Conservation (phyloP, 2,888 invertebrate genomes). For the Thecocarcelia acutangulata region DNA sequence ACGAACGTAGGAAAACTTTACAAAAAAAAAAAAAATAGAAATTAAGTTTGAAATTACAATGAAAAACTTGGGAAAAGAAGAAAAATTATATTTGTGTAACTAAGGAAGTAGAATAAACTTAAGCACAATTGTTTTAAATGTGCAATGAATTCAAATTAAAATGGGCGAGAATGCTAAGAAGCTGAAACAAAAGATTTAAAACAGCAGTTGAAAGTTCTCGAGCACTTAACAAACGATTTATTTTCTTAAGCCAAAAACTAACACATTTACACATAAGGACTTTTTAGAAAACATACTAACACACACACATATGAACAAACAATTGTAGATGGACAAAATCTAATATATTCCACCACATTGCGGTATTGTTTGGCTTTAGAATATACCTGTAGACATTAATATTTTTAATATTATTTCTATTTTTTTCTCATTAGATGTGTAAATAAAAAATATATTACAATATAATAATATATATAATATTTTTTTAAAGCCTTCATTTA, state of each 20-base stretch:
- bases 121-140: slow-evolving; percentile 63
- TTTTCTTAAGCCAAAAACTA: background rate
- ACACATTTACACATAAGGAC: too few relatives aligned
- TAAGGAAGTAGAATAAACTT: slow-evolving; percentile 54
- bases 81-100: slow-evolving; percentile 20
- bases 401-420: background rate
- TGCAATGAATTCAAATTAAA: slow-evolving; percentile 56
- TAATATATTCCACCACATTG: slow-evolving; percentile 25
- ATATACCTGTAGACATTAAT: background rate
- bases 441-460: too few relatives aligned
- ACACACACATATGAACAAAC: too few relatives aligned
- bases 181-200: background rate
- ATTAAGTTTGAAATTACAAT: slow-evolving; percentile 40
- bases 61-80: slow-evolving; percentile 4
- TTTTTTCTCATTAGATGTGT: background rate
- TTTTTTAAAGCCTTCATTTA: background rate
- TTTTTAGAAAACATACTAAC: too few relatives aligned
- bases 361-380: slow-evolving; percentile 5
- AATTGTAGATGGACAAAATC: background rate
- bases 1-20: slow-evolving; percentile 47
- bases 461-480: background rate
- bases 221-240: slow-evolving; percentile 5
- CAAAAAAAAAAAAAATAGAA: slow-evolving; percentile 18
- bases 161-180: slow-evolving; percentile 15
- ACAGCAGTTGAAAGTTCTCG: background rate